These are phyloP conservation scores for Lagopus leucura DNA, from an alignment of 2,113 vertebrate genomes.

Conservation along the genomic window DNA sequence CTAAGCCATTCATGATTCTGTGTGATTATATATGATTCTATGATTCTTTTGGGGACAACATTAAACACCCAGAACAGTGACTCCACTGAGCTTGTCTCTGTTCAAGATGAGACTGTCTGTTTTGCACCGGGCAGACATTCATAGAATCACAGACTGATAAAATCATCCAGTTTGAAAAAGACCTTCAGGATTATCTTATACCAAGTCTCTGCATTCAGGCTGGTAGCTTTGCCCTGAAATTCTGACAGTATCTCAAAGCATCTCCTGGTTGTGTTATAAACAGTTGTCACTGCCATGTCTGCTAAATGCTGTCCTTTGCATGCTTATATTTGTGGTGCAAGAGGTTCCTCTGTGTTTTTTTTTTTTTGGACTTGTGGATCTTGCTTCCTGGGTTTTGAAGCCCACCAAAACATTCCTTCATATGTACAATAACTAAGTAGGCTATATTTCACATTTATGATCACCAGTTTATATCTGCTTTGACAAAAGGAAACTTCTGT, in stretches of 20 bases:
- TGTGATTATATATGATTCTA: too few relatives aligned
- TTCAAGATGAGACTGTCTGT: not conserved
- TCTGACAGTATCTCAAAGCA: not conserved
- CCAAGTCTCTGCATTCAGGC: not conserved
- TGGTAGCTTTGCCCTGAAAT: not conserved
- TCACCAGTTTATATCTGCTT: not conserved
- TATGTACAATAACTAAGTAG: not conserved
- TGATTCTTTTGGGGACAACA: not conserved
- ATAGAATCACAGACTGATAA: not conserved
- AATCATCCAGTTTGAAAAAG: not conserved
- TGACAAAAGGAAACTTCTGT: not conserved
- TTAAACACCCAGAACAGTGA: not conserved
- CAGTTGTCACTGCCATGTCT: not conserved
- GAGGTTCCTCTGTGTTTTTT: not conserved
- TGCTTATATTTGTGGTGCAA: not conserved
- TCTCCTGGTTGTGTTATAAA: not conserved
- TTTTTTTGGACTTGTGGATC: not conserved
- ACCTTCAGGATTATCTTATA: not conserved
- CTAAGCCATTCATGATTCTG: too few relatives aligned
- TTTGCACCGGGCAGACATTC: not conserved
- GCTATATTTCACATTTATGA: not conserved
- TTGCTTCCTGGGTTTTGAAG: not conserved
- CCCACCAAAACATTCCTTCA: not conserved
- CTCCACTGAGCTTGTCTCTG: not conserved
- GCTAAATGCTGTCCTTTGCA: not conserved